A percentile compares a stretch with the other conserved stretches of the same genome.
phyloP scores from a whole-genome alignment of 2,888 invertebrate species.

The Dioctria rufipes region DNA sequence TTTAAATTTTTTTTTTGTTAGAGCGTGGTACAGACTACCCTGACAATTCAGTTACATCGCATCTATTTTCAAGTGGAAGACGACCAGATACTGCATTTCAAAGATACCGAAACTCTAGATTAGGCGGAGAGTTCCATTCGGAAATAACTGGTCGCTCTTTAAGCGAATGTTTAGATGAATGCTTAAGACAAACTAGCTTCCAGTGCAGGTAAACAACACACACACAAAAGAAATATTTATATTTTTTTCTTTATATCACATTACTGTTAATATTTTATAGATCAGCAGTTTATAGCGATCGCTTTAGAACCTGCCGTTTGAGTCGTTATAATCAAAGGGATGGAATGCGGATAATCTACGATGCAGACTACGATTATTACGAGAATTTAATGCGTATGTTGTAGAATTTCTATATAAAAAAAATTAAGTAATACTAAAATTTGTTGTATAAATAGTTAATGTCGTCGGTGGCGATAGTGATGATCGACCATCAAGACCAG shows the following conservation, averaged over 20 bases:
- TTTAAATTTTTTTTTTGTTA: conserved; percentile 72
- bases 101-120: conserved; percentile 86
- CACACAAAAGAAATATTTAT: not conserved
- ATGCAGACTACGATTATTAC: conserved; percentile 93
- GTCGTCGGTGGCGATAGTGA: conserved; percentile 69
- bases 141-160: conserved; percentile 90
- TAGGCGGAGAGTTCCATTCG: conserved; percentile 91
- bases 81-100: conserved; percentile 90
- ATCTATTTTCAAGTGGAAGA: conserved; percentile 85
- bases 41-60: conserved; percentile 88
- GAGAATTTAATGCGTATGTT: conserved; percentile 93
- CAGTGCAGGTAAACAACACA: conserved; percentile 75
- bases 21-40: conserved; percentile 91
- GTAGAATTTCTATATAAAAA: conserved; percentile 55
- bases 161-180: conserved; percentile 92
- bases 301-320: conserved; percentile 86
- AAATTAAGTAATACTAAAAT: not conserved
- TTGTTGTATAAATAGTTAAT: conserved; percentile 66
- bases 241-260: not conserved
- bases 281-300: conserved; percentile 90
- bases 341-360: conserved; percentile 90
- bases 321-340: conserved; percentile 90
- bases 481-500: conserved; percentile 64
- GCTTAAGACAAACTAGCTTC: conserved; percentile 89
- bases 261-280: conserved; percentile 67